A percentile compares a stretch with the other conserved stretches of the same genome.
Conservation (phyloP, 64 coral and sea anemone genomes). For the Acropora yongei region DNA sequence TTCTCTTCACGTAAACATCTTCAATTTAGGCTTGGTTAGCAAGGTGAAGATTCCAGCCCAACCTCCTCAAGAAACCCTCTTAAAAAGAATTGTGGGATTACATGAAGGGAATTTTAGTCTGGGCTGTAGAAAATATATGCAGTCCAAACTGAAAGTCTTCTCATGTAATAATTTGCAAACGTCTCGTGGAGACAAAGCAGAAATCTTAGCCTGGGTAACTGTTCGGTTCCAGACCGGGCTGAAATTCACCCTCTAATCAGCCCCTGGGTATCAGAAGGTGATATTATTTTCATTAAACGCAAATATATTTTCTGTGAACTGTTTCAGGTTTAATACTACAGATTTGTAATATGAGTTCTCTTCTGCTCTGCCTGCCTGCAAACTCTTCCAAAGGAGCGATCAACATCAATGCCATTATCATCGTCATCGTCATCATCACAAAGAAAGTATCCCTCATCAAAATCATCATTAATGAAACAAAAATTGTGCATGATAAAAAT, state of each 20-base stretch:
- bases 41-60: constrained; percentile 1
- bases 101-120: background rate
- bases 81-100: background rate
- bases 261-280: no score
- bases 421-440: constrained; percentile 30
- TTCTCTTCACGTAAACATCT: no score
- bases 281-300: background rate
- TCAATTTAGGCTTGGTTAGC: no score
- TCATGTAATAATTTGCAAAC: background rate
- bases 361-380: constrained; percentile 37
- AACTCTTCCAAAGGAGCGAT: constrained; percentile 19
- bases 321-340: constrained; percentile 16
- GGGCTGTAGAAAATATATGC: background rate
- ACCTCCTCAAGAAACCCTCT: background rate
- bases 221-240: no score
- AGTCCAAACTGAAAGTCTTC: constrained; percentile 1
- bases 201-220: background rate
- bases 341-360: constrained; percentile 19
- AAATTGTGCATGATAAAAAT: constrained; percentile 63
- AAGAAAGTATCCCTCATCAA: constrained; percentile 54
- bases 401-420: constrained; percentile 41
- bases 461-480: constrained; percentile 62
- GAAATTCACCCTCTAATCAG: no score
- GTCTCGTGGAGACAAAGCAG: background rate
- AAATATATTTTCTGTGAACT: constrained; percentile 31